Evolutionary conservation across 1,140 invertebrate species (phyloP), one percentile per base, ranked within the genome.

Genomic region (Caerostris extrusa): DNA sequence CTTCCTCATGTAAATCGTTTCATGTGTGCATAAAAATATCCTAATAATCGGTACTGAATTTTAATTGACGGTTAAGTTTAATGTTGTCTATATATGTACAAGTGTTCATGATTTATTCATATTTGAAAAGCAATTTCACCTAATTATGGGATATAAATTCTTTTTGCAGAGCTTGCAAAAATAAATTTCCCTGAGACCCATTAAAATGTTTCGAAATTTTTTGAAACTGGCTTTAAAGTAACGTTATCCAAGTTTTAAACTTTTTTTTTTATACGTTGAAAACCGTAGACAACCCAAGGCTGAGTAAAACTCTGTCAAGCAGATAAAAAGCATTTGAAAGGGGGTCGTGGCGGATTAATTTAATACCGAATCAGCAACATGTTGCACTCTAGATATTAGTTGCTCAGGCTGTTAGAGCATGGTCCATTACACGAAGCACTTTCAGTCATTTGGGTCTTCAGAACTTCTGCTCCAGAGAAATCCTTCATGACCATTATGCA

Each of bases 341-440:
- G 61, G 58, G 58, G 19, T 88, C 56, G n/a, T 56, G 17, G n/a
- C 56, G 56, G 19, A 60, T 88, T 64, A 67, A 88, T 88, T 88
- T 88, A 67, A 88, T 88, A 34, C 34, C 86, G 50, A 88, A 50
- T 88, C 86, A 88, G 86, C 86, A 64, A 64, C 86, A 67, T 64
- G 61, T 64, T 64, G 61, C 58, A 34, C 56, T 53, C 60, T 64
- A 4, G 86, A 88, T 88, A 88, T 88, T 88, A 88, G 86, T 60
- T 88, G 53, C 34, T 88, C 67, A 17, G 50, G 58, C 86, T 14
- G 67, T 88, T 88, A 88, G 86, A 61, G 34, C 53, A 88, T 67
- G 86, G 58, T 64, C 50, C 86, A 88, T 88, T 88, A 88, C 60
- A 64, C 61, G 10, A 17, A 64, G 86, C 0, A 7, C 17, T 64